These are phyloP conservation scores for Thunnus maccoyii DNA, from an alignment of 2,113 vertebrate genomes.

Conservation along the genomic window DNA sequence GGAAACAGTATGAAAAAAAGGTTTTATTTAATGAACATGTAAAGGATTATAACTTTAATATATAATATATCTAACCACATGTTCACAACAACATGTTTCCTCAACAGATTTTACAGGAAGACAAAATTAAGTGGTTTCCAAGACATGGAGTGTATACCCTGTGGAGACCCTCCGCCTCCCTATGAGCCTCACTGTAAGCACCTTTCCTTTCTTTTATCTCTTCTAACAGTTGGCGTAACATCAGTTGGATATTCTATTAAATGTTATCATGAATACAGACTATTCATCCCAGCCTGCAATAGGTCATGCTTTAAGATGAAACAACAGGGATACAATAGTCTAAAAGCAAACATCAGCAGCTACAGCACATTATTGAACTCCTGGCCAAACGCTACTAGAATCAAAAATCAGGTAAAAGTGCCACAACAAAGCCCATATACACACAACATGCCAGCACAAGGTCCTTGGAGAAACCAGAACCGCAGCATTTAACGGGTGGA, in stretches of 20 bases:
- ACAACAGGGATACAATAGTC: slow-evolving; percentile 59
- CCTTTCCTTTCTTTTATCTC: slow-evolving; percentile 37
- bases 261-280: slow-evolving; percentile 44
- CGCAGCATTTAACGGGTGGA: slow-evolving; percentile 61
- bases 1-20: no score
- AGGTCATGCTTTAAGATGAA: slow-evolving; percentile 62
- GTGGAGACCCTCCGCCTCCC: slow-evolving; percentile 94
- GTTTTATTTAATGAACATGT: no score
- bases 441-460: slow-evolving; percentile 73
- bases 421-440: slow-evolving; percentile 49
- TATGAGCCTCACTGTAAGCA: slow-evolving; percentile 98
- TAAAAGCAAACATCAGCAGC: slow-evolving; percentile 57
- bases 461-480: slow-evolving; percentile 64
- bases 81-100: slow-evolving; percentile 12
- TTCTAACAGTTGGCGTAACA: slow-evolving; percentile 44
- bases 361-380: slow-evolving; percentile 53
- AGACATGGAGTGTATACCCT: slow-evolving; percentile 97
- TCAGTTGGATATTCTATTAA: slow-evolving; percentile 23
- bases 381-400: slow-evolving; percentile 51
- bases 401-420: slow-evolving; percentile 42
- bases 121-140: slow-evolving; percentile 97
- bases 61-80: not conserved
- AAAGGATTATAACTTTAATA: not conserved
- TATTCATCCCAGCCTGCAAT: slow-evolving; percentile 42
- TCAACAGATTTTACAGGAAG: slow-evolving; percentile 94